Conservation (phyloP, 2,888 invertebrate species). For the Dicyrtoma fusca region DNA sequence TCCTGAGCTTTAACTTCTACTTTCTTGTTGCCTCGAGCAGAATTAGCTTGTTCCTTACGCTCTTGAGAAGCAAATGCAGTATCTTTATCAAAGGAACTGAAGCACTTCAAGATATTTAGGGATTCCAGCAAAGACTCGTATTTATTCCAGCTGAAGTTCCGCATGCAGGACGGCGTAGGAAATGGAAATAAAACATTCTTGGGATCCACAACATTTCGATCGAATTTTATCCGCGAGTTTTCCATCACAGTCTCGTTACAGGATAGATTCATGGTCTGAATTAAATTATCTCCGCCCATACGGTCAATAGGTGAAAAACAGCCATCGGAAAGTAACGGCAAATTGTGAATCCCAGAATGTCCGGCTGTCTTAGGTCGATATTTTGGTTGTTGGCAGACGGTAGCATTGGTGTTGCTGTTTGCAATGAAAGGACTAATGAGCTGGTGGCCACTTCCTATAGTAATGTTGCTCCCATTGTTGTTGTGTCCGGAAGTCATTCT, state of each 20-base stretch:
- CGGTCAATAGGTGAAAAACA: slow-evolving; percentile 16
- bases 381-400: too few species aligned
- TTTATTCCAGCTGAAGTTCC: not conserved
- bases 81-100: not conserved
- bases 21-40: not conserved
- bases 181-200: not conserved
- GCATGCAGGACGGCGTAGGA: slow-evolving; percentile 17
- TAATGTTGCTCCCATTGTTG: too few species aligned
- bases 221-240: too few species aligned
- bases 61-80: not conserved
- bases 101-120: slow-evolving; percentile 1
- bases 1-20: not conserved
- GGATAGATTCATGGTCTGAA: not conserved
- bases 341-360: too few species aligned
- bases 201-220: too few species aligned
- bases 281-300: not conserved
- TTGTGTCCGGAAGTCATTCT: not conserved
- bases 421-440: too few species aligned
- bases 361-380: too few species aligned
- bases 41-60: not conserved
- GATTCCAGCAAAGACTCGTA: slow-evolving; percentile 8
- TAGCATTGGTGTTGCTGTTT: too few species aligned
- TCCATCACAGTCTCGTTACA: too few species aligned
- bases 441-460: too few species aligned
- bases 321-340: too few species aligned